A percentile compares a stretch with the other conserved stretches of the same genome.
phyloP scores from a whole-genome alignment of 2,797 vertebrate genomes.

The Clarias platycephalus region DNA sequence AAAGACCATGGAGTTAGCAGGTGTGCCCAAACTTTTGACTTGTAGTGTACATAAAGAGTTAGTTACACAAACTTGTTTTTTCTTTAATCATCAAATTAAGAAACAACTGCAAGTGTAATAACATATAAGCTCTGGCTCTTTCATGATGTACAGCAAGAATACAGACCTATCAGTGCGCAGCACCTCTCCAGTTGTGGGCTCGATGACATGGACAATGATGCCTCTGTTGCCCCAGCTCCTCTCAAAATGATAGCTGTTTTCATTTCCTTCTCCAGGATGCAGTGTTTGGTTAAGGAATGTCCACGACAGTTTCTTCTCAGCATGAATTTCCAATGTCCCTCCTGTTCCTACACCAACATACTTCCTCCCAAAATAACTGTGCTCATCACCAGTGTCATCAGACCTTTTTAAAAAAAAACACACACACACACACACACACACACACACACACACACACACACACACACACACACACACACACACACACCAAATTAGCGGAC shows the following conservation, averaged over 20 bases:
- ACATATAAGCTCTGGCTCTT: neutral
- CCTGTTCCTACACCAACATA: conserved; percentile 85
- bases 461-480: neutral
- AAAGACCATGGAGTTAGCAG: no score
- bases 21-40: no score
- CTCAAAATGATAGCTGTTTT: conserved; percentile 87
- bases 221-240: conserved; percentile 93
- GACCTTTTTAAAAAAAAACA: conserved; percentile 67
- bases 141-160: neutral
- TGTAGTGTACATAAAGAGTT: no score
- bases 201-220: conserved; percentile 86
- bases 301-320: conserved; percentile 88
- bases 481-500: neutral
- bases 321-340: conserved; percentile 88
- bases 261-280: conserved; percentile 80
- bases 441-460: neutral
- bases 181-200: conserved; percentile 81
- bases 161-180: conserved; percentile 83
- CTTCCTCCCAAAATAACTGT: conserved; percentile 90
- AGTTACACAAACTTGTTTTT: neutral
- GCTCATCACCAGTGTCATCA: conserved; percentile 73
- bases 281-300: conserved; percentile 91
- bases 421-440: neutral
- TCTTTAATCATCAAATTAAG: neutral
- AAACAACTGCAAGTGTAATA: neutral